Conservation (phyloP, 2,113 vertebrate species). For the Tympanuchus pallidicinctus region DNA sequence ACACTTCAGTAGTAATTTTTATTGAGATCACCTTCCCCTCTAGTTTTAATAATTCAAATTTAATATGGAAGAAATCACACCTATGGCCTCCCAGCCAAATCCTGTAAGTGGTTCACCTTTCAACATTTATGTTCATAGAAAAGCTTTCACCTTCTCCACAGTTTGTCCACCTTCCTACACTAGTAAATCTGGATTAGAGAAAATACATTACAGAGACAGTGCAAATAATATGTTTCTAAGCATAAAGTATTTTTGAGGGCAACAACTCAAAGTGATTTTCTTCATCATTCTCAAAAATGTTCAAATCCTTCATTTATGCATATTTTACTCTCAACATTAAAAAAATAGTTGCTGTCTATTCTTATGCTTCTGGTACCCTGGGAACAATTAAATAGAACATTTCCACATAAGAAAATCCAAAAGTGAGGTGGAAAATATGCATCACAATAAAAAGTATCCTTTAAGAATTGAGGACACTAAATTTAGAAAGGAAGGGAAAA, state of each 20-base stretch:
- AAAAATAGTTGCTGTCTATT: neutral
- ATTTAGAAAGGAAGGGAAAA: neutral
- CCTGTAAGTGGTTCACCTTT: neutral
- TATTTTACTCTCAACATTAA: neutral
- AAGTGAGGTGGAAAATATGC: neutral
- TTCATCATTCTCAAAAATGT: neutral
- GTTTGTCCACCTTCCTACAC: neutral
- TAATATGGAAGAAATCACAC: neutral
- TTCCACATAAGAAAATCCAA: neutral
- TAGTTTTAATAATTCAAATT: neutral
- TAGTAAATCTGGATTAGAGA: neutral
- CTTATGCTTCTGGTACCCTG: neutral
- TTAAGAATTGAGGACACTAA: neutral
- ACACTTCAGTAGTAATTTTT: neutral
- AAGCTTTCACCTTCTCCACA: neutral
- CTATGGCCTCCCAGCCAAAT: neutral
- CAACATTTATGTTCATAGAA: neutral
- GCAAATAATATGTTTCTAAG: neutral
- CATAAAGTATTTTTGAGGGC: neutral
- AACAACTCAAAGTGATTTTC: neutral
- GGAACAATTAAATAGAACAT: neutral
- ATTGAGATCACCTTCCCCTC: neutral
- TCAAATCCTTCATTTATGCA: neutral
- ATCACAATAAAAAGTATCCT: neutral
- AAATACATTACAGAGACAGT: neutral